Evolutionary conservation across 2,113 vertebrate genomes (phyloP), one percentile per base, ranked within the genome.

Genomic region (Seriola aureovittata): DNA sequence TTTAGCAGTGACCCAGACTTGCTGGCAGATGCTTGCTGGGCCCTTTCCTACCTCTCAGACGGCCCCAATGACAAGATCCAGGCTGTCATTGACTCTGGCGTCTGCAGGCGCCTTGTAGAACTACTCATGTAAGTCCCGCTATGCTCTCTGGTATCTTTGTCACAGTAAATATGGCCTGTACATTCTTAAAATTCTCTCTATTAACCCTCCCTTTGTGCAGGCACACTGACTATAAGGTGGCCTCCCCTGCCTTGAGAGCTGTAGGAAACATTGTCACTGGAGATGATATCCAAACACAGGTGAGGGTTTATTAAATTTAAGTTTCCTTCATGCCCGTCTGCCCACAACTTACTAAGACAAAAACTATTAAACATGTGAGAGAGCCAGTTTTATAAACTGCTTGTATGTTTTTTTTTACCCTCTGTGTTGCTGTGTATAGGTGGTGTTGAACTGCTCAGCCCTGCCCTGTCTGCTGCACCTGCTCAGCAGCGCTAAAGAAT

Each of bases 1-100:
- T 99, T 99, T 94, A 99, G 97, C 95, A 99, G 97, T 25, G 98
- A 99, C 91, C 96, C 97, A 32, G 98, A 99, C 95, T 92, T 99
- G 90, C 95, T 99, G 92, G 98, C 98, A 40, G 98, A 99, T 17
- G 98, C 98, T 0, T 99, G 98, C 94, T 99, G 98, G 98, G 98
- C 98, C 36, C 96, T 99, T 34, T 99, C 98, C 88, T 99, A 99
- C 91, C 95, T 99, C 70, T 99, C 98, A 0, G 98, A 99, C 71
- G 98, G 98, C 17, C 97, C 98, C 89, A 99, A 99, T 42, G 98
- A 99, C 93, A 99, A 99, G 93, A 99, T 99, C 85, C 98, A 99
- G 91, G 97, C 98, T 0, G 98, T 99, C 79, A 99, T 99, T 52
- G 97, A 99, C 93, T 99, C 98, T 0, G 98, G 98, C 16, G 98